Base-by-base conservation (phyloP, 2,113 vertebrate genomes). In the Ceyx margarethae region DNA sequence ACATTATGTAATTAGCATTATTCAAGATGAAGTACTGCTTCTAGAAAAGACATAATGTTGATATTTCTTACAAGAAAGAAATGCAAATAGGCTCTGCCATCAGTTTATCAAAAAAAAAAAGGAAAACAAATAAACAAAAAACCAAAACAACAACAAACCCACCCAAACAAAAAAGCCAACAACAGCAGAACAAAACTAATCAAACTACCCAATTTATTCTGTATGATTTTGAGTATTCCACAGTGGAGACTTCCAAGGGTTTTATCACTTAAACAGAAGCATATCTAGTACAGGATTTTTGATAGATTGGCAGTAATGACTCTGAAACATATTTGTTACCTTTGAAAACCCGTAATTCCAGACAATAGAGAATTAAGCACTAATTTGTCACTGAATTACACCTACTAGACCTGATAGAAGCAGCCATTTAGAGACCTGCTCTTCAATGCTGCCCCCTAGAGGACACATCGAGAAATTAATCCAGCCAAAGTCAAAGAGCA, bases 381-480 rank as follows among this genome's bases (percentile, higher is more conserved):
- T 50, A 13, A 45, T 6, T 48, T 69, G 42, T 73, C 42, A 6
- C 9, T 68, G 56, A 20, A 11, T 58, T 29, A 54, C 5, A 50
- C 8, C 8, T 66, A 48, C 31, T 53, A n/a, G 13, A 46, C 48
- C 18, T 23, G 73, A 25, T 13, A 61, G 23, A 57, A 62, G 14
- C 1, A 54, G 85, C 45, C 12, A 5, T 65, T 48, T 54, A 53
- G 67, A 57, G 19, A 91, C 71, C 42, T 91, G 84, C 74, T 95
- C 71, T 91, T 94, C 94, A 95, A 81, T 93, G 93, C 94, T 94
- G 95, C 91, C 95, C 86, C 89, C 76, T 79, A 96, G 87, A 94
- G 96, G 94, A 69, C 83, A 69, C 31, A 42, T 21, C 6, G 28
- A 61, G 85, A 96, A 95, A 86, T 68, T 81, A 43, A 82, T 58